Conservation (phyloP, 2,113 vertebrate species). For the Panurus biarmicus region DNA sequence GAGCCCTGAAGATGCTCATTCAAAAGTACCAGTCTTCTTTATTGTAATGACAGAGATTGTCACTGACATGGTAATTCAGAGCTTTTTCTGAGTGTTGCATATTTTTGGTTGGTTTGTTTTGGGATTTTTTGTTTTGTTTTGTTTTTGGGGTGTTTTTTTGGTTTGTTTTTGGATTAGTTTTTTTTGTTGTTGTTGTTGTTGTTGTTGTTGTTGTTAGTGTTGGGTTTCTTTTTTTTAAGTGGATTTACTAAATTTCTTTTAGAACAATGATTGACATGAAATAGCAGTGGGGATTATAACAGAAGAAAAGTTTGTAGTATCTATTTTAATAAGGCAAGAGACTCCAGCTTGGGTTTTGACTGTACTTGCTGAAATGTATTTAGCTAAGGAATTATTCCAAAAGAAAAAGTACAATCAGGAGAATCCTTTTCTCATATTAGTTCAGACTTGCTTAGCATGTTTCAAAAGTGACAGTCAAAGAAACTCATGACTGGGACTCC, state of each 20-base stretch:
- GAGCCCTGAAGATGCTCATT: not conserved
- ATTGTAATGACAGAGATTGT: not conserved
- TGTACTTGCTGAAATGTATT: not conserved
- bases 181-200: too few species aligned
- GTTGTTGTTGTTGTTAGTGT: too few species aligned
- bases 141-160: too few species aligned
- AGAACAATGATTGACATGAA: not conserved
- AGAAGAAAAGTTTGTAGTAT: not conserved
- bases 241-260: not conserved
- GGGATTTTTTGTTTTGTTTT: too few species aligned
- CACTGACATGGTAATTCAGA: not conserved
- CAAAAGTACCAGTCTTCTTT: not conserved
- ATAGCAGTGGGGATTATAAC: not conserved
- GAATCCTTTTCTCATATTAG: not conserved
- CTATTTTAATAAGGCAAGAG: not conserved
- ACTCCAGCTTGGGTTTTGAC: not conserved
- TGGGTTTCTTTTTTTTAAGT: too few species aligned
- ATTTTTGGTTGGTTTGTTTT: too few species aligned
- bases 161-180: too few species aligned
- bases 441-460: not conserved
- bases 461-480: not conserved
- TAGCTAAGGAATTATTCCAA: conserved; percentile 31
- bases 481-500: not conserved
- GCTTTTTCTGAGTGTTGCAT: too few species aligned
- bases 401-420: not conserved